Evolutionary conservation across 2,113 vertebrate genomes (phyloP).

Genomic region (Sialia sialis): DNA sequence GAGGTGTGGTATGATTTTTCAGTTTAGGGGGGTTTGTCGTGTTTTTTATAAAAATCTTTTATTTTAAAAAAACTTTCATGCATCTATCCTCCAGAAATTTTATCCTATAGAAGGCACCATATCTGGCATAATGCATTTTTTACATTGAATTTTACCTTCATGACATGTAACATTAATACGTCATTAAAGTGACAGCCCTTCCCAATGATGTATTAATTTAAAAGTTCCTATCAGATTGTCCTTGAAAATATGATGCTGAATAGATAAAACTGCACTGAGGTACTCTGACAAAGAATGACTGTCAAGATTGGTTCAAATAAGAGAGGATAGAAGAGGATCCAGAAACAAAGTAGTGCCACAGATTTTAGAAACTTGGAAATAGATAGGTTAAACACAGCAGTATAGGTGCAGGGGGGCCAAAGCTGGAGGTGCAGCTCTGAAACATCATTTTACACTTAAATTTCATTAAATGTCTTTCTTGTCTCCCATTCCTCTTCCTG

Average conservation of each 20-base stretch:
- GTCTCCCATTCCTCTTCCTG: neutral
- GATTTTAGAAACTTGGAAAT: neutral
- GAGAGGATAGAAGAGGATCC: neutral
- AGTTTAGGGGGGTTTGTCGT: accelerated
- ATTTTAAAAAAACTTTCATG: neutral
- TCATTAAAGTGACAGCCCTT: slow-evolving; percentile 30
- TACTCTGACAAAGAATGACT: neutral
- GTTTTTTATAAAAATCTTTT: neutral
- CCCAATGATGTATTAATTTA: slow-evolving; percentile 8
- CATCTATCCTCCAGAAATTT: neutral
- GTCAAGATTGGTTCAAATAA: neutral
- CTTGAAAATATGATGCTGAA: neutral
- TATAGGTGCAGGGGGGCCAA: accelerated
- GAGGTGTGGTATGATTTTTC: neutral
- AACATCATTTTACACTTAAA: neutral
- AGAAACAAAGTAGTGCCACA: neutral
- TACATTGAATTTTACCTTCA: neutral
- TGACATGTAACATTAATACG: slow-evolving; percentile 3
- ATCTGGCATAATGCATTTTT: slow-evolving; percentile 7
- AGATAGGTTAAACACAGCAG: neutral
- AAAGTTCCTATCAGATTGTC: neutral
- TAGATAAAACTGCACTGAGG: neutral
- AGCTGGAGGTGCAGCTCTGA: neutral
- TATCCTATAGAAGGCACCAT: neutral
- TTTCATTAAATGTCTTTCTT: neutral